A percentile compares a stretch with the other conserved stretches of the same genome.
Conservation (phyloP, 2,888 invertebrate genomes). For the Eupithecia inturbata region DNA sequence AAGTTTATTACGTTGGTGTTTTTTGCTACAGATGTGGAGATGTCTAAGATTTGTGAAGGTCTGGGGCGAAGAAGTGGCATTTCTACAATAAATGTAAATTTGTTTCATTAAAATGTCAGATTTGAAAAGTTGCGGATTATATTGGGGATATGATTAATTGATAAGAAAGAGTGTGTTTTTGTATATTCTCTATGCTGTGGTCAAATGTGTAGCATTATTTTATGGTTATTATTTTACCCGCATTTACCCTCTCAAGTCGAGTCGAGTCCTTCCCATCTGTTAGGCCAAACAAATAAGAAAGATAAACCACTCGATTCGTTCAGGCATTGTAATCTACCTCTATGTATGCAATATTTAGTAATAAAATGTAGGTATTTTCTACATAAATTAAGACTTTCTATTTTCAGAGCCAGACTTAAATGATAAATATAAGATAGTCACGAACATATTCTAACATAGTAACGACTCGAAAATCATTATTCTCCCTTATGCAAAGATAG, state of each 20-base stretch:
- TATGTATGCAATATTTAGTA: too few species aligned
- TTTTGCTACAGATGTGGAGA: background rate
- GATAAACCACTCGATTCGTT: background rate
- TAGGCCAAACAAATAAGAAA: background rate
- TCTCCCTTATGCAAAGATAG: slow-evolving; percentile 1
- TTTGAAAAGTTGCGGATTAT: background rate
- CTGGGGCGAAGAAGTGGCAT: background rate
- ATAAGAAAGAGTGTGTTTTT: background rate
- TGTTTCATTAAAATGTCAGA: too few species aligned
- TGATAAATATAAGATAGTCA: background rate
- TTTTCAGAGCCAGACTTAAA: background rate
- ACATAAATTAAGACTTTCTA: background rate
- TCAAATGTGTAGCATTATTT: background rate
- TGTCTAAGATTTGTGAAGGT: background rate
- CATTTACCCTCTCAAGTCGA: background rate
- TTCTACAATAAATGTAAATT: too few species aligned
- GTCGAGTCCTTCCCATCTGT: background rate
- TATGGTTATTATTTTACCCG: background rate
- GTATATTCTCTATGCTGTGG: background rate
- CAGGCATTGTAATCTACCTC: too few species aligned
- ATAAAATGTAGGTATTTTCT: too few species aligned
- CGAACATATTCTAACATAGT: background rate
- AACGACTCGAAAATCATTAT: background rate
- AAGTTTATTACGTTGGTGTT: slow-evolving; percentile 41
- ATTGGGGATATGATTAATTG: background rate